phyloP scores from a whole-genome alignment of 2,888 invertebrate species.

The Lasioglossum malachurum region DNA sequence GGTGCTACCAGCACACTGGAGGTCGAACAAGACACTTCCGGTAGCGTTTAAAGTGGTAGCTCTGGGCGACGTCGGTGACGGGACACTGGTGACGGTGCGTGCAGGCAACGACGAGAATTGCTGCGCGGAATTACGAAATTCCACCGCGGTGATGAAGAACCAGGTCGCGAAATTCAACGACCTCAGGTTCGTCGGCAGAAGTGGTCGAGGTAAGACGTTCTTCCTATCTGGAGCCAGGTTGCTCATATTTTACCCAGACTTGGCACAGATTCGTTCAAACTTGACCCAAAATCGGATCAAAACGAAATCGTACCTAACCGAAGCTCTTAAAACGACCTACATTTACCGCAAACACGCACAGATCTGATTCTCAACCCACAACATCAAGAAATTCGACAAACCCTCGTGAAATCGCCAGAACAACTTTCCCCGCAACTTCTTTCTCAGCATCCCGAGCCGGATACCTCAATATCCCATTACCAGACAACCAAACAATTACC shows the following conservation, averaged over 20 bases:
- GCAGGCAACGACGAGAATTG: constrained; percentile 99
- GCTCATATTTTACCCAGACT: background rate
- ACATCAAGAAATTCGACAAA: background rate
- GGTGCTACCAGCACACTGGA: constrained; percentile 97
- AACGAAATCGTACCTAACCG: background rate
- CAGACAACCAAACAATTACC: background rate
- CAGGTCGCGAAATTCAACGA: constrained; percentile 99
- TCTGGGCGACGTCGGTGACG: constrained; percentile 96
- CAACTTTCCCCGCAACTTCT: background rate
- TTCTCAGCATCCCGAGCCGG: background rate
- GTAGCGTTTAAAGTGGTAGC: constrained; percentile 98
- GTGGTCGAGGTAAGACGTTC: constrained; percentile 94
- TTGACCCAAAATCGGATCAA: background rate
- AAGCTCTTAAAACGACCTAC: background rate
- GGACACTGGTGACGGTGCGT: constrained; percentile 96
- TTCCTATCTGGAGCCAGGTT: background rate
- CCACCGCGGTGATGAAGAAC: constrained; percentile 97
- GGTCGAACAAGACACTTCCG: constrained; percentile 98
- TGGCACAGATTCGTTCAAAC: background rate
- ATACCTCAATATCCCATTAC: background rate
- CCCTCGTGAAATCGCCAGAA: background rate
- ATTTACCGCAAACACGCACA: background rate
- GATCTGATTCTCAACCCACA: background rate
- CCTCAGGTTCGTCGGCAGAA: constrained; percentile 97
- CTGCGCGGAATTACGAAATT: constrained; percentile 97